Base-by-base conservation (phyloP, 2,113 vertebrate species). In the Struthidea cinerea region DNA sequence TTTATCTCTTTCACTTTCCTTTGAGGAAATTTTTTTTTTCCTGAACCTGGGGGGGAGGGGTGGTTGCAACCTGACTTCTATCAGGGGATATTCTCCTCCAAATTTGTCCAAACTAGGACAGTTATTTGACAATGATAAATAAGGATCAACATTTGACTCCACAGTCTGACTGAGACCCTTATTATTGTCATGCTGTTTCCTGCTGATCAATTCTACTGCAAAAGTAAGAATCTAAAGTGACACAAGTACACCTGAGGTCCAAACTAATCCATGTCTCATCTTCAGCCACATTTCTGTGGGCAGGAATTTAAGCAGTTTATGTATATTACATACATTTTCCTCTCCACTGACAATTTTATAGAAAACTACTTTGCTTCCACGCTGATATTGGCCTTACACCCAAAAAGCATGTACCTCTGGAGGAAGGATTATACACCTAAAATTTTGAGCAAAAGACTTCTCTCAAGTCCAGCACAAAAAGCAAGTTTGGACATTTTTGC, bases 121-220 rank as follows among this genome's bases (percentile, higher is more conserved):
- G n/a, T n/a, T n/a, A 92, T 55, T 94, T 88, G 86, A 85, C 70
- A 80, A 59, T 49, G 57, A 90, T 69, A 93, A 93, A 83, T 80
- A 95, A 65, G 41, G 32, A 88, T 70, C 83, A 88, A 57, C 63
- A 42, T 77, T 61, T 68, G 81, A 84, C 47, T 95, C 61, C 24
- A 6, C 69, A 27, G 49, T 47, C 63, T 90, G 70, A 85, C 61
- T 68, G 75, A 88, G 63, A 85, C 33, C 46, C 7, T 93, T 69
- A 49, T 78, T 77, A 67, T 16, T 46, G 28, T 53, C 78, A 42
- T 10, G 39, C 23, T 77, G 35, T 50, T 73, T 94, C 83, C 28
- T 55, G 77, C 26, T 2, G 1, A 90, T 77, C 32, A 76, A 46
- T 56, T 84, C 53, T 56, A 68, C 16, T 44, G 32, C 28, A 76